phyloP scores from a whole-genome alignment of 2,113 vertebrate genomes.

The Falco punctatus region DNA sequence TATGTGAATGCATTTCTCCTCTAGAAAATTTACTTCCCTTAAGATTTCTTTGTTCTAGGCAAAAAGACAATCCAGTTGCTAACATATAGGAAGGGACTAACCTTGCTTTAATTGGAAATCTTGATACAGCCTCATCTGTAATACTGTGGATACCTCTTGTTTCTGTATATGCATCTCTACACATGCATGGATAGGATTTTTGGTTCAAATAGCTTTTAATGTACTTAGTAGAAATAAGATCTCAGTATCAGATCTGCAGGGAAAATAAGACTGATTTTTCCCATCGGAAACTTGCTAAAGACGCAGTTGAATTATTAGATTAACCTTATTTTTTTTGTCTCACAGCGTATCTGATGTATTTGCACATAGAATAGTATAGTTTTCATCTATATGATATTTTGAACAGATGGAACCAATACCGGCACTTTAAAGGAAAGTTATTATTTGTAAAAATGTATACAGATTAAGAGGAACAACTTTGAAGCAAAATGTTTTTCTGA shows the following conservation, averaged over 20 bases:
- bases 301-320: conserved; percentile 38
- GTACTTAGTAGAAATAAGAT: conserved; percentile 19
- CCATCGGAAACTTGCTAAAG: conserved; percentile 51
- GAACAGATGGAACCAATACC: not conserved
- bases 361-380: not conserved
- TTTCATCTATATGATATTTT: conserved; percentile 30
- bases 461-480: conserved; percentile 18
- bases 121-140: not conserved
- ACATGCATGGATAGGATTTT: not conserved
- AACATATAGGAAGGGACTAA: conserved; percentile 9
- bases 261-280: conserved; percentile 62
- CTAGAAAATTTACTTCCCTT: conserved; percentile 19
- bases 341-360: not conserved
- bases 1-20: not conserved
- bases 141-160: not conserved
- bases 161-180: not conserved
- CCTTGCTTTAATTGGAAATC: conserved; percentile 29
- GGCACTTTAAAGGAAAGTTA: not conserved
- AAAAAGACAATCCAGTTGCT: not conserved
- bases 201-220: conserved; percentile 39
- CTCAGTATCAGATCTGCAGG: conserved; percentile 32
- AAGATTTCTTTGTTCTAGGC: conserved; percentile 51
- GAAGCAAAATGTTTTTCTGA: not conserved
- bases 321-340: conserved; percentile 38
- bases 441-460: conserved; percentile 48